phyloP scores from a whole-genome alignment of 2,797 vertebrate species.

The Rhyacichthys aspro region DNA sequence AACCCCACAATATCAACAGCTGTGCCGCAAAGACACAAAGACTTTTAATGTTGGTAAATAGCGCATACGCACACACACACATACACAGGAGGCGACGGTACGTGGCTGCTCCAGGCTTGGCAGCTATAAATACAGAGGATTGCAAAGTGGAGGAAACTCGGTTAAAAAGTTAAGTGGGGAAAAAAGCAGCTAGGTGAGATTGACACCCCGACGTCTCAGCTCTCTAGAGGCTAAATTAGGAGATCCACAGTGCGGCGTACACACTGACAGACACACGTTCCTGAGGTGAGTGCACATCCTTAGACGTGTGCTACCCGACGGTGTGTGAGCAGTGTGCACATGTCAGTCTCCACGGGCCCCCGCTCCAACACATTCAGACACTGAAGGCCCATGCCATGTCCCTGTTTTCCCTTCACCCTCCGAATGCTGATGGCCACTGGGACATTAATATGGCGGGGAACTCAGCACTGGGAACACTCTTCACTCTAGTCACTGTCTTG shows the following conservation, averaged over 20 bases:
- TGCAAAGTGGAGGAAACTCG: constrained; percentile 77
- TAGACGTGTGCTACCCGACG: background rate
- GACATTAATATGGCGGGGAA: constrained; percentile 32
- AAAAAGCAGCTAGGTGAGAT: constrained; percentile 74
- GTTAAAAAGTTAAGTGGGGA: constrained; percentile 83
- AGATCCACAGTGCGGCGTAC: constrained; percentile 65
- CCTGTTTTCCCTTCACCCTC: constrained; percentile 50
- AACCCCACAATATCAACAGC: constrained; percentile 78
- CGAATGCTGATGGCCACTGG: constrained; percentile 66
- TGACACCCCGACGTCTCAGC: constrained; percentile 77
- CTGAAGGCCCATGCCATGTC: constrained; percentile 59
- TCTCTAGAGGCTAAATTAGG: constrained; percentile 83
- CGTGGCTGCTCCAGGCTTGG: constrained; percentile 73
- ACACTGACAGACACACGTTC: constrained; percentile 49
- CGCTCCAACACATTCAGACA: constrained; percentile 42
- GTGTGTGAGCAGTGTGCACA: constrained; percentile 24
- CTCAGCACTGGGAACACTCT: background rate
- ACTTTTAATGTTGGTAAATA: constrained; percentile 77
- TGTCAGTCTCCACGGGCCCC: constrained; percentile 61
- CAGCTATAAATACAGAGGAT: constrained; percentile 80
- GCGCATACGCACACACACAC: constrained; percentile 34
- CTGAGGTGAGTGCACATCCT: constrained; percentile 30
- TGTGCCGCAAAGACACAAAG: constrained; percentile 68
- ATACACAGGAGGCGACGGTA: constrained; percentile 21
- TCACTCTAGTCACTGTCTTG: background rate